These are phyloP conservation scores for Mactromeris polynyma DNA, from an alignment of 2,888 invertebrate genomes.

Conservation along the genomic window DNA sequence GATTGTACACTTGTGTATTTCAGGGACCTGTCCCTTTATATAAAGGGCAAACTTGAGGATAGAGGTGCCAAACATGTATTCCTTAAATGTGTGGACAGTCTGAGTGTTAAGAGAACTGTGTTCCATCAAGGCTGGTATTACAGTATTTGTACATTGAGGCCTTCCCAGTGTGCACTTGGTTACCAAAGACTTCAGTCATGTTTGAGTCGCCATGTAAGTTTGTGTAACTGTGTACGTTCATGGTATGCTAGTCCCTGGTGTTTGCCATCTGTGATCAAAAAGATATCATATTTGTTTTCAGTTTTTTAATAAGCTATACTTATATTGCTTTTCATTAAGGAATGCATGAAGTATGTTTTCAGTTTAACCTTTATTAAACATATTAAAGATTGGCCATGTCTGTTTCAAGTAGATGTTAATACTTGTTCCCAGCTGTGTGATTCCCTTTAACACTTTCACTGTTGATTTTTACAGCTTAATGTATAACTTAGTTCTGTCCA, in stretches of 20 bases:
- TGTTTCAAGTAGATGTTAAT: too few relatives aligned
- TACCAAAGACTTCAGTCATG: neutral
- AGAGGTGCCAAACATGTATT: neutral
- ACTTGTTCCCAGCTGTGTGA: too few relatives aligned
- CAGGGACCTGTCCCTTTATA: neutral
- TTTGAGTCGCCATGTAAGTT: constrained; percentile 5
- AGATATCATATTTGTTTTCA: neutral
- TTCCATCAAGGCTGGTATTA: constrained; percentile 12
- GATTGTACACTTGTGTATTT: neutral
- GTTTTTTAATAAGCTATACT: neutral
- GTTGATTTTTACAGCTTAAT: too few relatives aligned
- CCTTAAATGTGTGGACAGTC: neutral
- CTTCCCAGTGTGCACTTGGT: neutral
- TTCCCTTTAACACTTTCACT: too few relatives aligned
- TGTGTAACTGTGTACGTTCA: neutral
- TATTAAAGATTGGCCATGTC: too few relatives aligned
- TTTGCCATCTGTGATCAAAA: neutral
- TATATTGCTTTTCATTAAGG: too few relatives aligned
- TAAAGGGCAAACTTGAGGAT: constrained; percentile 5
- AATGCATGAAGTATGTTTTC: too few relatives aligned
- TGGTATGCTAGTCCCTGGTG: neutral
- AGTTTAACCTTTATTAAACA: too few relatives aligned
- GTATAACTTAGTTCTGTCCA: too few relatives aligned
- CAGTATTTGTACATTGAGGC: neutral
- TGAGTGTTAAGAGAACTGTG: neutral